Percentiles rank a stretch among this genome's conserved stretches.
phyloP scores from a whole-genome alignment of 2,888 invertebrate species.

The Corythucha ciliata region DNA sequence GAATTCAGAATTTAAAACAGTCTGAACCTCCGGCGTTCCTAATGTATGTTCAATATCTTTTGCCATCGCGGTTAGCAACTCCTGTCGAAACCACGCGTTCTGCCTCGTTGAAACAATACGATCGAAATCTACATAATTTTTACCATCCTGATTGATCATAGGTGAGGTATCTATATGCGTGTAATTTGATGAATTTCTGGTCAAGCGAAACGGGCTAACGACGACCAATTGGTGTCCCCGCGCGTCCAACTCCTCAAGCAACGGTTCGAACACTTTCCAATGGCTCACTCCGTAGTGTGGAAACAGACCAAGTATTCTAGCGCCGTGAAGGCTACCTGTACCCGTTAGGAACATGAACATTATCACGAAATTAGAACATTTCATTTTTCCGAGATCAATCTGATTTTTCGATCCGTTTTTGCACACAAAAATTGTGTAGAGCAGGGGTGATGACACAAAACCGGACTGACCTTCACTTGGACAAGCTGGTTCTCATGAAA shows the following conservation, averaged over 20 bases:
- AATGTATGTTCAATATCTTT: slow-evolving; percentile 10
- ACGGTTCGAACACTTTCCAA: slow-evolving; percentile 15
- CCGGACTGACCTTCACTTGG: too few relatives aligned
- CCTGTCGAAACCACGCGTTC: not conserved
- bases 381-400: too few relatives aligned
- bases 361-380: too few relatives aligned
- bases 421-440: too few relatives aligned
- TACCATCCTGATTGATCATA: not conserved
- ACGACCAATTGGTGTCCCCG: slow-evolving; percentile 20
- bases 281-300: slow-evolving; percentile 19
- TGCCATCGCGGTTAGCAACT: slow-evolving; percentile 6
- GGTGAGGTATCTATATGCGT: slow-evolving; percentile 4
- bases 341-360: too few relatives aligned
- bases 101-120: slow-evolving; percentile 2
- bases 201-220: slow-evolving; percentile 14
- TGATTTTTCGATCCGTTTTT: too few relatives aligned
- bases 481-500: too few relatives aligned
- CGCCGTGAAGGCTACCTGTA: too few relatives aligned
- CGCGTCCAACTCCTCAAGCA: slow-evolving; percentile 17
- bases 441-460: too few relatives aligned
- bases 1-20: slow-evolving; percentile 40
- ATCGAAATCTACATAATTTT: not conserved
- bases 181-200: slow-evolving; percentile 14
- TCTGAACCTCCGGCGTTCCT: slow-evolving; percentile 8
- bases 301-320: slow-evolving; percentile 11